These are phyloP conservation scores for Neelides folsomi DNA, from an alignment of 2,888 invertebrate genomes.

Conservation along the genomic window DNA sequence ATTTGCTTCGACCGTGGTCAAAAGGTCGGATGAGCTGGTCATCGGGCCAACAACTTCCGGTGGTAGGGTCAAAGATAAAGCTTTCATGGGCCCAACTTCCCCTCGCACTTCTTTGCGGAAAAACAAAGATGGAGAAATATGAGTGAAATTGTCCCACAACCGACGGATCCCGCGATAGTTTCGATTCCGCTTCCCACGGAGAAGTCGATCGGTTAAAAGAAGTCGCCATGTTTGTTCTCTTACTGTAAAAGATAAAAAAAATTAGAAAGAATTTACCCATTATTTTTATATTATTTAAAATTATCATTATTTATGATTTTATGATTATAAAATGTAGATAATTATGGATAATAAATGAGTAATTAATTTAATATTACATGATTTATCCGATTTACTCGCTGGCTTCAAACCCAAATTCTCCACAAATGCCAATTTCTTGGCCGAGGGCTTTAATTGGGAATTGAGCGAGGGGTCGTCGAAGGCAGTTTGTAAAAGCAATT, in stretches of 20 bases:
- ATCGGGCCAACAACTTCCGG: background rate
- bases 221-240: conserved; percentile 27
- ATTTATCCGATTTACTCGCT: conserved; percentile 20
- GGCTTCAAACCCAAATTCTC: conserved; percentile 24
- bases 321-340: too few species aligned
- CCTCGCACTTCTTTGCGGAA: background rate
- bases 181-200: conserved; percentile 16
- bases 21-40: conserved; percentile 13
- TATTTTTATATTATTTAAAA: background rate
- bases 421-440: conserved; percentile 17
- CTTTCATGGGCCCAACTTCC: background rate
- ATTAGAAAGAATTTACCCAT: too few species aligned
- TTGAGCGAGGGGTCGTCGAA: conserved; percentile 26
- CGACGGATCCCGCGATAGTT: conserved; percentile 15
- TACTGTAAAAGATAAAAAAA: conserved; percentile 11
- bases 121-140: conserved; percentile 8
- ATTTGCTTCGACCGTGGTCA: conserved; percentile 6
- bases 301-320: too few species aligned
- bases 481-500: conserved; percentile 17
- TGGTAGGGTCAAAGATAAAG: conserved; percentile 13
- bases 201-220: conserved; percentile 21
- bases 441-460: background rate
- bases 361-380: conserved; percentile 16
- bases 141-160: conserved; percentile 20
- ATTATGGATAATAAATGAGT: too few species aligned